Conservation (phyloP, 2,113 vertebrate genomes). For the Ceuthmochares aereus region DNA sequence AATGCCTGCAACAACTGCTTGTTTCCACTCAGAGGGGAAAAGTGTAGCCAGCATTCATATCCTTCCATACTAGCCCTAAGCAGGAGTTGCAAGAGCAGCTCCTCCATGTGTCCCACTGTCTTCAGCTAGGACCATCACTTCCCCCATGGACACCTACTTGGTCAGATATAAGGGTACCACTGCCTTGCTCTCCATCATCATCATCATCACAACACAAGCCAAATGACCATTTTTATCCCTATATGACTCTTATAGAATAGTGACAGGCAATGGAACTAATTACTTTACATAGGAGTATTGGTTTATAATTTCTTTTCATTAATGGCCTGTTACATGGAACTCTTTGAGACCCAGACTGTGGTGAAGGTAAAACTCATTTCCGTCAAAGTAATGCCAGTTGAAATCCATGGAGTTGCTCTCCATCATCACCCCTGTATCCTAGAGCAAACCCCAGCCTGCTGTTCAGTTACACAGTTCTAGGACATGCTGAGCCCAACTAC, state of each 20-base stretch:
- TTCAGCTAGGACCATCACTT: background rate
- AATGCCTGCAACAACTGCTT: background rate
- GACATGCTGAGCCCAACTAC: background rate
- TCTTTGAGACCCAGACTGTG: background rate
- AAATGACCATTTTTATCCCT: background rate
- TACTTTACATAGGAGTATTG: background rate
- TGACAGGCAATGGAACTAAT: background rate
- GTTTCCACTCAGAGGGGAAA: background rate
- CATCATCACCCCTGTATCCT: background rate
- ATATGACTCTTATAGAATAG: accelerated
- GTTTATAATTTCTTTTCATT: background rate
- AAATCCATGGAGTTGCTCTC: background rate
- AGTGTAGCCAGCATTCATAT: background rate
- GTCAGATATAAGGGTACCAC: accelerated
- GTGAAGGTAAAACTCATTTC: background rate
- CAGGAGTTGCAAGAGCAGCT: background rate
- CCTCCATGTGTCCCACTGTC: accelerated
- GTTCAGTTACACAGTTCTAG: background rate
- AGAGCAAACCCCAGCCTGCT: background rate
- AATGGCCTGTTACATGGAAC: background rate
- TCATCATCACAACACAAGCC: background rate
- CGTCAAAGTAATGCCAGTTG: background rate
- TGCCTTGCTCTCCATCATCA: background rate
- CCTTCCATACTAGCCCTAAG: background rate
- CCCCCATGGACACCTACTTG: background rate